Base-by-base conservation (phyloP, 2,113 vertebrate species). In the Naja naja region DNA sequence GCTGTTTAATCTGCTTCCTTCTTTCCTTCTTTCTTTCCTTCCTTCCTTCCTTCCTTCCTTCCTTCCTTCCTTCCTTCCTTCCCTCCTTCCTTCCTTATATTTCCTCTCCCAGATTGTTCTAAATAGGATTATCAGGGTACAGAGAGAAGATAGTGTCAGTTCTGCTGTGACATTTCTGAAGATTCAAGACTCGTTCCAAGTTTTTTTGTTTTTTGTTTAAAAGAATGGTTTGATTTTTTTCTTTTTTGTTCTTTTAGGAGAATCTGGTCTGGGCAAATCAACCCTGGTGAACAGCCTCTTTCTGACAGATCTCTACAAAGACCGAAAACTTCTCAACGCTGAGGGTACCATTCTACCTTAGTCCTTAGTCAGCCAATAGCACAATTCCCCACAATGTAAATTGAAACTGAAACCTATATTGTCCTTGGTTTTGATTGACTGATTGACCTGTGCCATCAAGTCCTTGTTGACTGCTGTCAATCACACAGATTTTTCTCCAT, bases 211-310 rank as follows among this genome's bases (percentile, higher is more conserved):
- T 47, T 43, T 47, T 49, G 8, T 49, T 49, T 9, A 39, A 11
- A 64, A 27, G 10, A 74, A 74, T 93, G 91, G 56, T 58, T 94
- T 95, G 93, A n/a, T 25, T 43, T 49, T 49, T 45, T n/a, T n/a
- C n/a, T 45, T 49, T 49, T 91, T 96, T 94, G 87, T 49, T 90
- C 93, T 94, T 91, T 95, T 96, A 99, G 99, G 99, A 95, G 99
- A 99, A 97, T 99, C 99, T 0, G 99, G 99, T 54, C 98, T 99
- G 97, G 99, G 99, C 90, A 99, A 99, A 96, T 99, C 99, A 93
- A 99, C 99, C 1, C 96, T 99, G 96, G 99, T 99, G 91, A 99
- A 99, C 96, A 99, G 99, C 96, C 98, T 99, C 94, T 99, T 99
- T 97, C 98, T 99, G 96, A 99, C 99, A 54, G 99, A 99, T 95